Conservation (phyloP, 2,888 invertebrate species). For the Drosophila flavopinicola region DNA sequence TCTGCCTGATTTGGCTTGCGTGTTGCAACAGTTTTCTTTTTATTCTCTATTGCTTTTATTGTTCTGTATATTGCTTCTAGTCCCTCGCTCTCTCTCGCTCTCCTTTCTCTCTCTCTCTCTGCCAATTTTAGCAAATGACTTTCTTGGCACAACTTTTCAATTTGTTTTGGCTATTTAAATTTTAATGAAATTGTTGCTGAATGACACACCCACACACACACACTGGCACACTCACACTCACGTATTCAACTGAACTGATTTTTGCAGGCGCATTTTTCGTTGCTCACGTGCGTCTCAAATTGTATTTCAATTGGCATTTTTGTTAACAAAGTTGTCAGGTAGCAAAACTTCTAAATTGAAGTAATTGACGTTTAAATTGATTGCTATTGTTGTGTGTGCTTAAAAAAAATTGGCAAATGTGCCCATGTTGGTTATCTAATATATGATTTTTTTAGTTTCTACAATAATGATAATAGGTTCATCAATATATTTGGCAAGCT, state of each 20-base stretch:
- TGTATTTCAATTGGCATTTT: slow-evolving; percentile 33
- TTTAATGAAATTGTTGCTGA: slow-evolving; percentile 66
- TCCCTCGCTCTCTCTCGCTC: background rate
- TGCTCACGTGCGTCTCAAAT: slow-evolving; percentile 47
- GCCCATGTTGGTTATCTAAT: background rate
- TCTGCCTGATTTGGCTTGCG: slow-evolving; percentile 43
- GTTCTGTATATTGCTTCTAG: slow-evolving; percentile 7
- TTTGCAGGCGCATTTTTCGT: slow-evolving; percentile 18
- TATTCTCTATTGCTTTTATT: slow-evolving; percentile 18
- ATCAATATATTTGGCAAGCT: no score
- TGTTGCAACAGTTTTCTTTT: slow-evolving; percentile 32
- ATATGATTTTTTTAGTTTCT: slow-evolving; percentile 1
- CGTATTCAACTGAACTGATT: slow-evolving; percentile 4
- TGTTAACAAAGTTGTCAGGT: slow-evolving; percentile 36
- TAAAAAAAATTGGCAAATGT: background rate
- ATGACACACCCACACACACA: slow-evolving; percentile 38
- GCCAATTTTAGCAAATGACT: slow-evolving; percentile 75
- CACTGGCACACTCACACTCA: background rate
- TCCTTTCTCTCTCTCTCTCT: slow-evolving; percentile 15
- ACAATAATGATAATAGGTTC: background rate
- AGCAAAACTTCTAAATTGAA: slow-evolving; percentile 12
- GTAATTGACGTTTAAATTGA: slow-evolving; percentile 38
- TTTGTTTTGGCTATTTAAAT: slow-evolving; percentile 67
- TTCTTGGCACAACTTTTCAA: slow-evolving; percentile 66
- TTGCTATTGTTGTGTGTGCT: slow-evolving; percentile 17